These are phyloP conservation scores for Drosophila fulvimacula DNA, from an alignment of 2,888 invertebrate genomes.

Conservation along the genomic window DNA sequence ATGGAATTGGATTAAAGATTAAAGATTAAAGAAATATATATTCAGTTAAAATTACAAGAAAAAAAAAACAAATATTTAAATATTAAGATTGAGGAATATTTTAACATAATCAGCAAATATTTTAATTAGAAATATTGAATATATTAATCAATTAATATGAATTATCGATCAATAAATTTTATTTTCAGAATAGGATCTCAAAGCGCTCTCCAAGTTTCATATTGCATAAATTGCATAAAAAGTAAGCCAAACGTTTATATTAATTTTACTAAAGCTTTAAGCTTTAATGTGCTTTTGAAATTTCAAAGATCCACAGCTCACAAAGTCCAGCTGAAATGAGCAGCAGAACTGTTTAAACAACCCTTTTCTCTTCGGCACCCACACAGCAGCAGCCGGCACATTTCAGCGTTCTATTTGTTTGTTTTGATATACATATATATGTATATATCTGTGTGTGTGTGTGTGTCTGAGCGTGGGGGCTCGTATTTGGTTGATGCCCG, in stretches of 20 bases:
- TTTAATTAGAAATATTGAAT: not conserved
- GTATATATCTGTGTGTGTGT: not conserved
- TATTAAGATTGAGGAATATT: not conserved
- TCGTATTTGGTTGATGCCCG: constrained; percentile 61
- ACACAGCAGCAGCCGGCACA: constrained; percentile 38
- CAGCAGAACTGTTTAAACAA: constrained; percentile 34
- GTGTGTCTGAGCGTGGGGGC: not conserved
- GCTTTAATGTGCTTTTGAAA: not conserved
- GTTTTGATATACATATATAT: not conserved
- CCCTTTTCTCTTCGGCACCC: constrained; percentile 25
- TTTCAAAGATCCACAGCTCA: no score
- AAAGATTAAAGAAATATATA: no score
- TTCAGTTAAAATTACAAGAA: no score
- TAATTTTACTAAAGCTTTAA: not conserved
- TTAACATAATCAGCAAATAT: not conserved
- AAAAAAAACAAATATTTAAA: no score
- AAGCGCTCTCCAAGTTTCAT: not conserved
- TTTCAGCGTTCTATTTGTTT: constrained; percentile 24
- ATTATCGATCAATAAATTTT: not conserved
- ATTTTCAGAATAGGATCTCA: not conserved
- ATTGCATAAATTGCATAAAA: not conserved
- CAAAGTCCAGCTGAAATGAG: no score
- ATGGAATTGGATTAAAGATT: no score
- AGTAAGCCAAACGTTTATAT: not conserved
- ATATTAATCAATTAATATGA: not conserved